phyloP scores from a whole-genome alignment of 2,888 invertebrate species.

The Amphiduros pacificus region DNA sequence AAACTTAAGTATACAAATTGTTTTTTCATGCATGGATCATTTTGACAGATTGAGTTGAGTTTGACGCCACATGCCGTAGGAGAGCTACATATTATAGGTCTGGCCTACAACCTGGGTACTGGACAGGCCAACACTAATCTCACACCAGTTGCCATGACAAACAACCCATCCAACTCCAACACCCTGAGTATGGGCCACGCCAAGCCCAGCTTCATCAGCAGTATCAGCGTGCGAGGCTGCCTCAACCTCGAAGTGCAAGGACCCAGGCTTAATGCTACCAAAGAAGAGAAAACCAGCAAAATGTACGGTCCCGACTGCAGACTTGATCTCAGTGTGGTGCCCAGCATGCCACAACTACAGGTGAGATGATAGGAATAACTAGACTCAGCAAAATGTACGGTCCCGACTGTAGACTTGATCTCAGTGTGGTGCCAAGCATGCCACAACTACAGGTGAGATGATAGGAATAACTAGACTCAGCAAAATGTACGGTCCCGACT shows the following conservation, averaged over 20 bases:
- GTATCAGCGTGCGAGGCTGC: slow-evolving; percentile 54
- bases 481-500: slow-evolving; percentile 67
- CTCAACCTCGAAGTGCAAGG: slow-evolving; percentile 63
- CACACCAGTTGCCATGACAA: slow-evolving; percentile 1
- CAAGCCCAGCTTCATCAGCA: background rate
- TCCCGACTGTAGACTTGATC: slow-evolving; percentile 71
- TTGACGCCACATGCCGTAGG: slow-evolving; percentile 77
- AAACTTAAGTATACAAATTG: no score
- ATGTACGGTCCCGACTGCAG: slow-evolving; percentile 69
- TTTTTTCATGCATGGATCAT: no score
- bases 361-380: slow-evolving; percentile 62
- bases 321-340: slow-evolving; percentile 74
- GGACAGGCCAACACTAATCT: slow-evolving; percentile 6
- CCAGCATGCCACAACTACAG: slow-evolving; percentile 81
- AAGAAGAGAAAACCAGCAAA: slow-evolving; percentile 62
- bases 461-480: no score
- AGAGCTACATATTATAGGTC: slow-evolving; percentile 72
- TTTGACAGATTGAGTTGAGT: slow-evolving; percentile 69
- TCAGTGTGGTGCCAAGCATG: slow-evolving; percentile 76
- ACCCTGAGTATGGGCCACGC: background rate
- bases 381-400: slow-evolving; percentile 64
- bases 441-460: slow-evolving; percentile 79
- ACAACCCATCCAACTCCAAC: slow-evolving; percentile 7
- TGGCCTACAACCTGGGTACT: slow-evolving; percentile 68
- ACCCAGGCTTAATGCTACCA: slow-evolving; percentile 64